phyloP scores from a whole-genome alignment of 2,113 vertebrate species.

The Eulemur rufifrons region DNA sequence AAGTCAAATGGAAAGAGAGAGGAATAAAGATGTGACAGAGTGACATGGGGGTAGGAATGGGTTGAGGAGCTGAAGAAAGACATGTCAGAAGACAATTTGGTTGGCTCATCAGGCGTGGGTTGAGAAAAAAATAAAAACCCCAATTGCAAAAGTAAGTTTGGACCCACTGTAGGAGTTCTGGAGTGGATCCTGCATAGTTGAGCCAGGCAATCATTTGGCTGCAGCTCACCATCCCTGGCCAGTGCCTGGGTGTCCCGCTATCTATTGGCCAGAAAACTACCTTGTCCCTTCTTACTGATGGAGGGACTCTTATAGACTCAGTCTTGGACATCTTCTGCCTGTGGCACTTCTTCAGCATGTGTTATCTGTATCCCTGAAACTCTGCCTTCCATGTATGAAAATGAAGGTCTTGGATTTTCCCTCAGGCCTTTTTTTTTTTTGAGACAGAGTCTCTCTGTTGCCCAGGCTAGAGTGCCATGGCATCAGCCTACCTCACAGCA shows the following conservation, averaged over 20 bases:
- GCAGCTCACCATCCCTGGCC: too few species aligned
- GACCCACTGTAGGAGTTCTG: background rate
- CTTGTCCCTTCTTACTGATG: background rate
- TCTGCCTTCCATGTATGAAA: background rate
- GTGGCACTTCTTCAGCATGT: background rate
- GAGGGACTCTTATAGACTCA: background rate
- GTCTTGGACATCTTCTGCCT: background rate
- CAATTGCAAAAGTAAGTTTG: background rate
- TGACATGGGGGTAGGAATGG: rapidly evolving
- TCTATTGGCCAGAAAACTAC: rapidly evolving
- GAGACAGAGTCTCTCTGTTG: too few species aligned
- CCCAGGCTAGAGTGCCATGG: too few species aligned
- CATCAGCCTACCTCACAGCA: too few species aligned
- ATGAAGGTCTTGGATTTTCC: background rate
- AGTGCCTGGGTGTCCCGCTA: rapidly evolving
- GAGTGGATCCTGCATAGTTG: background rate
- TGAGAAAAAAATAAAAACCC: background rate
- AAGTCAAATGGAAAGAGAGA: background rate
- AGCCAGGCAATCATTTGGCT: background rate
- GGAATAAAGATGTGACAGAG: background rate
- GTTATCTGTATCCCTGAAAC: background rate
- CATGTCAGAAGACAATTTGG: background rate
- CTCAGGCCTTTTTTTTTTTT: background rate
- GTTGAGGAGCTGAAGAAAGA: background rate
- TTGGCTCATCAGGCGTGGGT: background rate